Percentiles rank a stretch among this genome's conserved stretches.
These are phyloP conservation scores for Spondyliosoma cantharus DNA, from an alignment of 2,797 vertebrate genomes.

Conservation along the genomic window DNA sequence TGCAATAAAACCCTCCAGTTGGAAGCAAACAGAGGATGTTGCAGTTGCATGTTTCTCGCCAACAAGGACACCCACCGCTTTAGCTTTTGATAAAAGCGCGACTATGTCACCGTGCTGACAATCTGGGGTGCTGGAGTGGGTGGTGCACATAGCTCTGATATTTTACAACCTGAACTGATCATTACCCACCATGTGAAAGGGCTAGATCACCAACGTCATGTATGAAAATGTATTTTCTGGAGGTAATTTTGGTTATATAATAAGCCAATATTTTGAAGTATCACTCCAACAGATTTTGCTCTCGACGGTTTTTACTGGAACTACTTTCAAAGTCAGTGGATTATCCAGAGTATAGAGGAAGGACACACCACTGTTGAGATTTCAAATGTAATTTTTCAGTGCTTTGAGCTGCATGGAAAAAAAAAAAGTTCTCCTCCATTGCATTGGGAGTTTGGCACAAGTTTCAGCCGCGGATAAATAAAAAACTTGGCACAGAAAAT, in stretches of 20 bases:
- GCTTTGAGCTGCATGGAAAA: slow-evolving; percentile 22
- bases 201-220: not conserved
- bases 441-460: slow-evolving; percentile 10
- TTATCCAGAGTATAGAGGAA: slow-evolving; percentile 14
- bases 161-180: slow-evolving; percentile 25
- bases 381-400: slow-evolving; percentile 17
- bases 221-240: slow-evolving; percentile 3
- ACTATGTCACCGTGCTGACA: not conserved
- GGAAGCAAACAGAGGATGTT: slow-evolving; percentile 41
- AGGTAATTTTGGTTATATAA: not conserved
- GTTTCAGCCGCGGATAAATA: not conserved
- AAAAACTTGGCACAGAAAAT: slow-evolving; percentile 21
- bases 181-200: slow-evolving; percentile 1
- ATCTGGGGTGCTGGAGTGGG: not conserved
- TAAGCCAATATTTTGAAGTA: not conserved
- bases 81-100: slow-evolving; percentile 29
- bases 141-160: slow-evolving; percentile 3
- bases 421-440: not conserved
- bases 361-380: slow-evolving; percentile 13
- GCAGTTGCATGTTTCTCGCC: slow-evolving; percentile 18
- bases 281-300: not conserved
- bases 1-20: slow-evolving; percentile 51
- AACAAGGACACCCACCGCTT: slow-evolving; percentile 28
- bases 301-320: slow-evolving; percentile 11
- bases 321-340: not conserved